phyloP scores from a whole-genome alignment of 2,888 invertebrate species.

The Suillia variegata region DNA sequence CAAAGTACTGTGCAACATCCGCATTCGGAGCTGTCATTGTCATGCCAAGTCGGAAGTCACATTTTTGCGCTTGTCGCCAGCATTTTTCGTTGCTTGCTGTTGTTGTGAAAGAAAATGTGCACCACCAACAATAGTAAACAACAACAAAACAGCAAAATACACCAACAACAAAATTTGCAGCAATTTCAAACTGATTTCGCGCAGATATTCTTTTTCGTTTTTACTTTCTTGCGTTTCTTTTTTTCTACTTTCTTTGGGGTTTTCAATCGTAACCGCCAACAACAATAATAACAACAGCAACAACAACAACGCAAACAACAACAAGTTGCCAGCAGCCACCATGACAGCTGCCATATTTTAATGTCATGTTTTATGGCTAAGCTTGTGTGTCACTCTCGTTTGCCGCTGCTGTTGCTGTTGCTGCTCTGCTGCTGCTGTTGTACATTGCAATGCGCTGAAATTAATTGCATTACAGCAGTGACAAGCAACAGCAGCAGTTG shows the following conservation, averaged over 20 bases:
- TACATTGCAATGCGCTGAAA: no score
- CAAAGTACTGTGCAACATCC: no score
- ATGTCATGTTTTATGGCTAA: slow-evolving; percentile 18
- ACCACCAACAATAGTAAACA: neutral
- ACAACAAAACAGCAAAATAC: neutral
- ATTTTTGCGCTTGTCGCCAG: slow-evolving; percentile 25
- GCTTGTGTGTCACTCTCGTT: neutral
- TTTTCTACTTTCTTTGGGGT: no score
- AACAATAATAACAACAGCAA: no score
- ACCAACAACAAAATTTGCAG: neutral
- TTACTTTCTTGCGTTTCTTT: no score
- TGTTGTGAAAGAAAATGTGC: slow-evolving; percentile 2
- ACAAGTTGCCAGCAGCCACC: slow-evolving; percentile 17
- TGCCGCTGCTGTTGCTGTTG: no score
- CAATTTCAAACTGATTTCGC: slow-evolving; percentile 3
- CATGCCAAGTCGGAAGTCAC: slow-evolving; percentile 29
- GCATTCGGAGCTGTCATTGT: slow-evolving; percentile 26
- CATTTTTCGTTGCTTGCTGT: slow-evolving; percentile 2
- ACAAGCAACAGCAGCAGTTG: no score
- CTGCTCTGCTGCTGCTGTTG: no score
- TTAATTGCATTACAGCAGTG: neutral
- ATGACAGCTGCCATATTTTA: slow-evolving; percentile 25
- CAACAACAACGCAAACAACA: no score
- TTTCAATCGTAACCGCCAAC: no score
- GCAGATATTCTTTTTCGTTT: no score